phyloP scores from a whole-genome alignment of 2,113 vertebrate genomes.

The Caloenas nicobarica region DNA sequence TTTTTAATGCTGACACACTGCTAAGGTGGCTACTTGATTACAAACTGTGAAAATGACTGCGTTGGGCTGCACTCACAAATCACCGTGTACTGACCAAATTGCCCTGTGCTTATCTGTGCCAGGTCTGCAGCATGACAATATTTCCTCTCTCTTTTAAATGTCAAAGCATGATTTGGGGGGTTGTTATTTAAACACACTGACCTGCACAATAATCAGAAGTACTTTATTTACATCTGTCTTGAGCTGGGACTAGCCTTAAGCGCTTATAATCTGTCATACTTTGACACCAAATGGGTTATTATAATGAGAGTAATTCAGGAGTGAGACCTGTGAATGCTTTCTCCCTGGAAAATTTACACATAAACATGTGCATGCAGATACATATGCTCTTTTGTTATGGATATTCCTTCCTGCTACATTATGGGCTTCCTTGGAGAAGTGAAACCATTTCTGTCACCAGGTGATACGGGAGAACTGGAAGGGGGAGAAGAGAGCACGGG shows the following conservation, averaged over 20 bases:
- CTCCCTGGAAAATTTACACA: constrained; percentile 52
- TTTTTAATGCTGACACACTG: constrained; percentile 51
- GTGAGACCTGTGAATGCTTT: neutral
- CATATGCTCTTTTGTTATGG: neutral
- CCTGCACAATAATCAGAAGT: constrained; percentile 63
- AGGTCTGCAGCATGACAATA: constrained; percentile 45
- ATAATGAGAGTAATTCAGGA: constrained; percentile 59
- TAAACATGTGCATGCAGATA: constrained; percentile 23
- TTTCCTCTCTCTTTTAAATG: constrained; percentile 60
- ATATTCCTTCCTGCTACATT: constrained; percentile 17
- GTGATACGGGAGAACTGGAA: neutral
- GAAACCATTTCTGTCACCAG: neutral
- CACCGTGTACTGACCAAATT: constrained; percentile 51
- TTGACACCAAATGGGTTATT: constrained; percentile 58
- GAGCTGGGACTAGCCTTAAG: constrained; percentile 45
- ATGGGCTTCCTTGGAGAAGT: constrained; percentile 2
- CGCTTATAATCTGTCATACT: constrained; percentile 55
- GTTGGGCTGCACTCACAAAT: constrained; percentile 45
- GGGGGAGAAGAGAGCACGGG: neutral
- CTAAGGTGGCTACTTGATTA: constrained; percentile 49
- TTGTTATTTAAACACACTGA: constrained; percentile 63
- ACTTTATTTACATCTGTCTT: constrained; percentile 62
- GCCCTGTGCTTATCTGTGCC: constrained; percentile 42
- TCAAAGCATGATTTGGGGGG: constrained; percentile 49
- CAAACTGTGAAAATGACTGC: constrained; percentile 46